phyloP scores from a whole-genome alignment of 2,888 invertebrate genomes.

The Zonitis immaculata region DNA sequence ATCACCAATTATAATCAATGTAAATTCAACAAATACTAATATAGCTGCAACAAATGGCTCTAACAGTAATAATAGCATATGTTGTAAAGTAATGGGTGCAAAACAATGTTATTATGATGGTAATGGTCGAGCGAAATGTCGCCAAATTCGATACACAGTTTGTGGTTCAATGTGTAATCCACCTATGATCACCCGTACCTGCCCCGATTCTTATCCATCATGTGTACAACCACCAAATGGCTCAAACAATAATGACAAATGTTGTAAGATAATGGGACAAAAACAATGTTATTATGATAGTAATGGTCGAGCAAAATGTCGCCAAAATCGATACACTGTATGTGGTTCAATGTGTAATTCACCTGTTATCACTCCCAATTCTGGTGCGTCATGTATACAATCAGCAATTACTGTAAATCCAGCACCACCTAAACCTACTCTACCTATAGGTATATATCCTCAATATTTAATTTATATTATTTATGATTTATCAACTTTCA shows the following conservation, averaged over 20 bases:
- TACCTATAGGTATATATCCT: not conserved
- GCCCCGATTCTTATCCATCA: too few relatives aligned
- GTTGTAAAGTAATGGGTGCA: conserved; percentile 13
- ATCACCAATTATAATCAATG: not conserved
- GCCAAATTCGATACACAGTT: not conserved
- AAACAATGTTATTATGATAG: conserved; percentile 9
- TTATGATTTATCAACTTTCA: not conserved
- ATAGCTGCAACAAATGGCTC: too few relatives aligned
- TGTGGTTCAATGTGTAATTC: not conserved
- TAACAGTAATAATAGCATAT: too few relatives aligned
- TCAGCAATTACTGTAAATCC: not conserved
- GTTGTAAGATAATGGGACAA: conserved; percentile 13
- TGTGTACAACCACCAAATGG: too few relatives aligned
- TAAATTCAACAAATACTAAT: not conserved
- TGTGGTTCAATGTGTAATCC: not conserved
- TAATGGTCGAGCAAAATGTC: conserved; percentile 6
- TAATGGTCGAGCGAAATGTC: conserved; percentile 7
- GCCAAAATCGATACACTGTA: not conserved
- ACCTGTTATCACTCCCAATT: not conserved
- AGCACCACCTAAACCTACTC: not conserved
- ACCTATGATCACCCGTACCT: not conserved
- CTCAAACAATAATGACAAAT: too few relatives aligned
- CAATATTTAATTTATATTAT: too few relatives aligned
- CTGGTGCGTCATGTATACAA: too few relatives aligned
- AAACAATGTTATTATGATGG: conserved; percentile 8